Conservation (phyloP, 2,888 invertebrate species). For the Rhagium mordax region DNA sequence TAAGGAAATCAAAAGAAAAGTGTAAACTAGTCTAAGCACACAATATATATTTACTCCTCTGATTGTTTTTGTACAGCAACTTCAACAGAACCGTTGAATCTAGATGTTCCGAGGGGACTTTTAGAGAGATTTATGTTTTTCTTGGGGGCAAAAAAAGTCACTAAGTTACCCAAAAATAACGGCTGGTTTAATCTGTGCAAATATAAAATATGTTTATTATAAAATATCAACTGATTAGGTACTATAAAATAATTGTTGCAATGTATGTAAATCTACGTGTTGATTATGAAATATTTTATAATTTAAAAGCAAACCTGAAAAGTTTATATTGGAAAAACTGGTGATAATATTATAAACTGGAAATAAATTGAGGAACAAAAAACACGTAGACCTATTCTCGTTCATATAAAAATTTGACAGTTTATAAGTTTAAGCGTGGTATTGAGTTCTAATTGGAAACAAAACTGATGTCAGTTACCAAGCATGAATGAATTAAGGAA, state of each 20-base stretch:
- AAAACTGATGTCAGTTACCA: too few relatives aligned
- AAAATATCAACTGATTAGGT: not conserved
- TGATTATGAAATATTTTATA: not conserved
- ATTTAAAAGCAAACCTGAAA: not conserved
- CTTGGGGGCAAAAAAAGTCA: slow-evolving; percentile 73
- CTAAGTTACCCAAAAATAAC: slow-evolving; percentile 75
- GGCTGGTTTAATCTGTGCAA: slow-evolving; percentile 76
- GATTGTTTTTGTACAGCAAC: slow-evolving; percentile 41
- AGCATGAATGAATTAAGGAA: too few relatives aligned
- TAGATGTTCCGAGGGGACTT: slow-evolving; percentile 17
- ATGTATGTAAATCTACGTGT: too few relatives aligned
- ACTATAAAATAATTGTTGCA: slow-evolving; percentile 17
- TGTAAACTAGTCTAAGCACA: slow-evolving; percentile 43
- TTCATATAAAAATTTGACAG: too few relatives aligned
- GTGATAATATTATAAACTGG: too few relatives aligned
- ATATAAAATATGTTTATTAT: slow-evolving; percentile 29
- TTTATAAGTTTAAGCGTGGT: too few relatives aligned
- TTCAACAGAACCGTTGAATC: slow-evolving; percentile 13
- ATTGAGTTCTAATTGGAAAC: too few relatives aligned
- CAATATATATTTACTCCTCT: slow-evolving; percentile 56
- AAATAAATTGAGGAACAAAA: too few relatives aligned
- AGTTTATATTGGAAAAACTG: not conserved
- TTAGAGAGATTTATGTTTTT: slow-evolving; percentile 45
- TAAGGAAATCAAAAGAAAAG: slow-evolving; percentile 10
- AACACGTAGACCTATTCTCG: too few relatives aligned